These are phyloP conservation scores for Rhabdomys pumilio DNA, from an alignment of 2,797 vertebrate genomes.

Conservation along the genomic window DNA sequence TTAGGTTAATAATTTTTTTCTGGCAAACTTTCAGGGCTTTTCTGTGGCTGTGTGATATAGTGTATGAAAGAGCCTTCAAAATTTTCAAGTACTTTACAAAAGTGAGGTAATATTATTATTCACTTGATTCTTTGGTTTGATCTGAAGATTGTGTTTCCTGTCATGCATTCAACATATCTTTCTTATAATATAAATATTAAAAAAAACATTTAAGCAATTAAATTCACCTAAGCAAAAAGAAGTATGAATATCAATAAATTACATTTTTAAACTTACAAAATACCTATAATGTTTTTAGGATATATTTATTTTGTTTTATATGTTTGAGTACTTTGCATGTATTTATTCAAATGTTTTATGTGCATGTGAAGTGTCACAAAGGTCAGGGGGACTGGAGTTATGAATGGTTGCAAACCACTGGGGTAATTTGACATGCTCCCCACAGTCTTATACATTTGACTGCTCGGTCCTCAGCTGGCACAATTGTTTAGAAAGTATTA, in stretches of 20 bases:
- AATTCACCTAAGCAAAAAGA: constrained; percentile 20
- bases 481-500: neutral
- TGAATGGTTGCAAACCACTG: neutral
- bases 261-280: constrained; percentile 1
- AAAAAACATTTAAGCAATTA: constrained; percentile 38
- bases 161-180: neutral
- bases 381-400: neutral
- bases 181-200: constrained; percentile 5
- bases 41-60: constrained; percentile 24
- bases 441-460: neutral
- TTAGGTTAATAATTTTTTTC: constrained; percentile 68
- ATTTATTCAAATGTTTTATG: neutral
- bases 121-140: neutral
- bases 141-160: neutral
- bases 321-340: neutral
- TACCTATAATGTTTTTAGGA: neutral
- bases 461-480: neutral
- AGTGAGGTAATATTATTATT: constrained; percentile 25
- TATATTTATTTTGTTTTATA: too few species aligned
- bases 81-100: constrained; percentile 15
- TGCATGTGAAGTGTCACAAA: too few species aligned
- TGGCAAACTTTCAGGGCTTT: constrained; percentile 24
- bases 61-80: constrained; percentile 41
- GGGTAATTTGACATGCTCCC: neutral
- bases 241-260: constrained; percentile 60